Evolutionary conservation across 2,888 invertebrate species (phyloP).

Genomic region (Dorcus parallelipipedus): DNA sequence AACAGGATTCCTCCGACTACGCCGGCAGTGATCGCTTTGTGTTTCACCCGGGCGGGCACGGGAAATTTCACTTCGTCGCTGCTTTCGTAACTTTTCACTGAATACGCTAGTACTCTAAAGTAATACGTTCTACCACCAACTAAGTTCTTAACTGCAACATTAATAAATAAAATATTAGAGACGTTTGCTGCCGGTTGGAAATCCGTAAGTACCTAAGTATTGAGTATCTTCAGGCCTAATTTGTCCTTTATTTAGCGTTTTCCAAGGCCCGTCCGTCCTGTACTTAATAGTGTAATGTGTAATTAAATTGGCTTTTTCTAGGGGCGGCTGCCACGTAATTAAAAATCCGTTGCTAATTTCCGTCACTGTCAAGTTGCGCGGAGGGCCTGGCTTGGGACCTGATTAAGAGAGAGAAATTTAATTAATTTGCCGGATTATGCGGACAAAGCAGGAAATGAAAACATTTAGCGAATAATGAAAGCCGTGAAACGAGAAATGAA

Average conservation of each 20-base stretch:
- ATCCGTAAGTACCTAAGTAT: constrained; percentile 65
- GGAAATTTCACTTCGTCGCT: constrained; percentile 86
- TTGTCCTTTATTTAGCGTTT: constrained; percentile 81
- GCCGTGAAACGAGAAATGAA: constrained; percentile 10
- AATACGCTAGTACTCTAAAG: constrained; percentile 87
- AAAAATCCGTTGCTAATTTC: constrained; percentile 88
- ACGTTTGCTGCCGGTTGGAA: background rate
- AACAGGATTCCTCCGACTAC: constrained; percentile 95
- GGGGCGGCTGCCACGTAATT: constrained; percentile 85
- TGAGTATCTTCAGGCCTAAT: constrained; percentile 87
- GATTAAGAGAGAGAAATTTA: constrained; percentile 13
- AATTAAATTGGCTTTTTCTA: constrained; percentile 76
- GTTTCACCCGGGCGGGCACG: constrained; percentile 87
- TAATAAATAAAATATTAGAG: constrained; percentile 6
- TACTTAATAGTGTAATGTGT: constrained; percentile 91
- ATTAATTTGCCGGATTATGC: background rate
- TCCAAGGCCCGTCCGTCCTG: constrained; percentile 86
- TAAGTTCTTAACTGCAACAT: constrained; percentile 76
- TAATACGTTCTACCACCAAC: constrained; percentile 89
- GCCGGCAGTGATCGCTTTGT: constrained; percentile 94
- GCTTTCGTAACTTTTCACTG: constrained; percentile 79
- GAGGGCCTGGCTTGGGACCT: constrained; percentile 92
- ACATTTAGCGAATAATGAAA: constrained; percentile 25
- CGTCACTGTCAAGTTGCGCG: constrained; percentile 85
- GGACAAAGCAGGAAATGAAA: background rate